These are phyloP conservation scores for Odobenus rosmarus DNA, from an alignment of 2,113 vertebrate species.

Conservation along the genomic window DNA sequence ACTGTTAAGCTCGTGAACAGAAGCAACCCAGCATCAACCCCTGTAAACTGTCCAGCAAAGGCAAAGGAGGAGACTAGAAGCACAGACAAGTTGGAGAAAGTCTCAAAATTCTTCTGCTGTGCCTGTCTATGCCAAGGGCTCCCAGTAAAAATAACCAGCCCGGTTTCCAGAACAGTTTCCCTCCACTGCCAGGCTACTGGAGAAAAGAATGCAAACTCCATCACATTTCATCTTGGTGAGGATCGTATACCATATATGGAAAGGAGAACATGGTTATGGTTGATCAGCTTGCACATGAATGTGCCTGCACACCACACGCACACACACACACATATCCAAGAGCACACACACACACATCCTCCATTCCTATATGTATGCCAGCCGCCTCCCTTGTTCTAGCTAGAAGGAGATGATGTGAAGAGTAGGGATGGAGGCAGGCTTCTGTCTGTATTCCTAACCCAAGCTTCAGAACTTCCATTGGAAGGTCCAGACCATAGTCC, in stretches of 20 bases:
- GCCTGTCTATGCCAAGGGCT: background rate
- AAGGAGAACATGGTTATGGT: background rate
- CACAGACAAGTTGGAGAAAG: background rate
- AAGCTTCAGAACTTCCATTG: background rate
- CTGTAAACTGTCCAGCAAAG: background rate
- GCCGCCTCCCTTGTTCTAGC: background rate
- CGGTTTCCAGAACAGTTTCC: background rate
- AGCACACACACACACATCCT: too few species aligned
- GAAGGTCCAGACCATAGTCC: background rate
- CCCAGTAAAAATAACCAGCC: background rate
- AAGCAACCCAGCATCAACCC: background rate
- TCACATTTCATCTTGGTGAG: background rate
- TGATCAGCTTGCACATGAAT: background rate
- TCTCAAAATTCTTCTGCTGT: background rate
- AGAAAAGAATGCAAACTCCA: background rate
- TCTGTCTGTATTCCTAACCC: background rate
- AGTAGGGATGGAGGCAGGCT: background rate
- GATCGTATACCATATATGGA: background rate
- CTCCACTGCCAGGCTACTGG: background rate
- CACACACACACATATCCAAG: background rate
- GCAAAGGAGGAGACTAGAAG: background rate
- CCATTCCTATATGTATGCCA: too few species aligned
- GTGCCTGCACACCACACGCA: background rate
- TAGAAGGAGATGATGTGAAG: background rate
- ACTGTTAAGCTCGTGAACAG: background rate